phyloP scores from a whole-genome alignment of 2,888 invertebrate species.

The Torymus auratus region DNA sequence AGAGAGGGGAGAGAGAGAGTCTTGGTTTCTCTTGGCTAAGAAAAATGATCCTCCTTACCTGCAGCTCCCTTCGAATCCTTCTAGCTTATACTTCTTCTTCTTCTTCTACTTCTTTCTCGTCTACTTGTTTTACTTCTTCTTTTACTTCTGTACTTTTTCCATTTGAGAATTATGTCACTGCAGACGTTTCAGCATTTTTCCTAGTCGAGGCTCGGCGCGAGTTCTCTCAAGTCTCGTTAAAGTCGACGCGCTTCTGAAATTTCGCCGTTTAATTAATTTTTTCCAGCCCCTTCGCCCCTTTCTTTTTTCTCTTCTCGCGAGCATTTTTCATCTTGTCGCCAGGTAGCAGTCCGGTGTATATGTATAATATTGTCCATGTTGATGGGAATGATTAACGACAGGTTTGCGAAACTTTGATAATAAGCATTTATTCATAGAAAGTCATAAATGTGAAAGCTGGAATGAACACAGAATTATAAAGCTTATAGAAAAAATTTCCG shows the following conservation, averaged over 20 bases:
- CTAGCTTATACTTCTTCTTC: conserved; percentile 48
- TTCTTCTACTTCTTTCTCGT: conserved; percentile 8
- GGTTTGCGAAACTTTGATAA: no score
- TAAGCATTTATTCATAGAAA: no score
- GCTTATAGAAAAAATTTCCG: no score
- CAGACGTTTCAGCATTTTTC: conserved; percentile 53
- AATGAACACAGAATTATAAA: no score
- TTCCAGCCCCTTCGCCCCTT: conserved; percentile 17
- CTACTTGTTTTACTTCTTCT: conserved; percentile 24
- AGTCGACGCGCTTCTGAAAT: conserved; percentile 40
- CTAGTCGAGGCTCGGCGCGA: conserved; percentile 1
- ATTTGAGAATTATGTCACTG: conserved; percentile 58
- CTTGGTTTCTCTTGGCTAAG: conserved; percentile 65
- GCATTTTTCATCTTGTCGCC: conserved; percentile 13
- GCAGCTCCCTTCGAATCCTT: conserved; percentile 30
- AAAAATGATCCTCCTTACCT: conserved; percentile 63
- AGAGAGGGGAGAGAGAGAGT: conserved; percentile 58
- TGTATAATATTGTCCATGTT: no score
- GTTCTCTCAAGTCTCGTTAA: conserved; percentile 55
- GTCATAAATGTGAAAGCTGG: no score
- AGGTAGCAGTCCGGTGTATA: no score
- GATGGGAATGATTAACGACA: no score
- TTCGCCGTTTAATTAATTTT: conserved; percentile 49
- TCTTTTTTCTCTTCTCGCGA: background rate
- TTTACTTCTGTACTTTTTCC: conserved; percentile 53